These are phyloP conservation scores for Hoplostethus mediterraneus DNA, from an alignment of 2,797 vertebrate genomes.

Conservation along the genomic window DNA sequence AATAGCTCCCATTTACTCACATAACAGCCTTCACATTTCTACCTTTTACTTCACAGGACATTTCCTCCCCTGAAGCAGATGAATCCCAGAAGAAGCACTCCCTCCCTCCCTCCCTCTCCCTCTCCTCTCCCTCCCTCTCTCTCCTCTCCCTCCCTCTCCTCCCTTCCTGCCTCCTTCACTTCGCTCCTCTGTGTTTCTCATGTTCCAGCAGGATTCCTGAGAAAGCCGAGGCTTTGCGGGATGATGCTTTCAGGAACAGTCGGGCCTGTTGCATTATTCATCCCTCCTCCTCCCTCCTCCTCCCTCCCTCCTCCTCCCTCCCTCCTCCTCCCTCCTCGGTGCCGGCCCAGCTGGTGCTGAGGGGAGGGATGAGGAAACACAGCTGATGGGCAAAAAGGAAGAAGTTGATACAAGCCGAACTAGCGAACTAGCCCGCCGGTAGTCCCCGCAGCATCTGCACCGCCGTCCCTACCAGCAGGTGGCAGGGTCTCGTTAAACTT, in stretches of 20 bases:
- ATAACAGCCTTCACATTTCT: conserved; percentile 76
- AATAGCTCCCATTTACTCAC: conserved; percentile 84
- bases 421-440: conserved; percentile 33
- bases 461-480: conserved; percentile 27
- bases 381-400: conserved; percentile 34
- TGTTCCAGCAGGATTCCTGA: conserved; percentile 75
- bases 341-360: conserved; percentile 69
- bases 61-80: conserved; percentile 70
- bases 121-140: conserved; percentile 4
- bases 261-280: conserved; percentile 82
- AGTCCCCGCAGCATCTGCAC: conserved; percentile 21
- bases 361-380: conserved; percentile 41
- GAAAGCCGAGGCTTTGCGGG: conserved; percentile 72
- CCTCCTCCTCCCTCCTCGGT: conserved; percentile 46
- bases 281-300: conserved; percentile 59
- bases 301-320: no score
- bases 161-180: conserved; percentile 39
- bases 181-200: conserved; percentile 59
- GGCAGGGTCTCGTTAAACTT: conserved; percentile 14
- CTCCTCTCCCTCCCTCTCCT: conserved; percentile 1
- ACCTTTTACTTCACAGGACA: conserved; percentile 79
- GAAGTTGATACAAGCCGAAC: conserved; percentile 42
- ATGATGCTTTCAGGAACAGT: conserved; percentile 80
- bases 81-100: conserved; percentile 68
- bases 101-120: not conserved